Conservation (phyloP, 2,888 invertebrate genomes). For the Diplolepis rosae region DNA sequence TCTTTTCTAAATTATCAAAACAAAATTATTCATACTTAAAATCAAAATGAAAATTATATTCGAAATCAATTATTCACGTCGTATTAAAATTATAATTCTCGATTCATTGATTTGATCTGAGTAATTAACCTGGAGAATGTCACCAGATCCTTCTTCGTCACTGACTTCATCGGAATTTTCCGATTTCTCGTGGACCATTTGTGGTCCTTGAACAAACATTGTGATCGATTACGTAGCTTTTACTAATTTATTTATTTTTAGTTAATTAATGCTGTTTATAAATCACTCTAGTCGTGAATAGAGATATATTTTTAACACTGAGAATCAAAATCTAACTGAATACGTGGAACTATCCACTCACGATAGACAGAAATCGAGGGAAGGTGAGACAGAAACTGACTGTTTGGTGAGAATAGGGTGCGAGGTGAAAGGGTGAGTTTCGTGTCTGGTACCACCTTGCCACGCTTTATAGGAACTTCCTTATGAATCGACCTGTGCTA, state of each 20-base stretch:
- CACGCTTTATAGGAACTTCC: constrained; percentile 40
- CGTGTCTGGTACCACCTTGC: constrained; percentile 67
- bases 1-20: constrained; percentile 76
- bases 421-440: constrained; percentile 44
- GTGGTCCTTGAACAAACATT: constrained; percentile 70
- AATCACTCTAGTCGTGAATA: not conserved
- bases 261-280: not conserved
- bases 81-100: no score
- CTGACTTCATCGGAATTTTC: constrained; percentile 64
- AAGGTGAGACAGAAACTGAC: constrained; percentile 34
- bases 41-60: not conserved
- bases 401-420: constrained; percentile 41
- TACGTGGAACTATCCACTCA: not conserved
- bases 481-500: constrained; percentile 5
- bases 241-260: not conserved
- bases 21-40: not conserved
- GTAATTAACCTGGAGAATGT: constrained; percentile 66
- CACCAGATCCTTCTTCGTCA: constrained; percentile 66
- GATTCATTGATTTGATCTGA: no score
- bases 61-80: not conserved
- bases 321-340: not conserved
- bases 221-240: not conserved
- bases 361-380: not conserved
- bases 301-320: not conserved
- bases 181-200: constrained; percentile 56